Evolutionary conservation across 2,888 invertebrate species (phyloP).

Genomic region (Andrena fulva): DNA sequence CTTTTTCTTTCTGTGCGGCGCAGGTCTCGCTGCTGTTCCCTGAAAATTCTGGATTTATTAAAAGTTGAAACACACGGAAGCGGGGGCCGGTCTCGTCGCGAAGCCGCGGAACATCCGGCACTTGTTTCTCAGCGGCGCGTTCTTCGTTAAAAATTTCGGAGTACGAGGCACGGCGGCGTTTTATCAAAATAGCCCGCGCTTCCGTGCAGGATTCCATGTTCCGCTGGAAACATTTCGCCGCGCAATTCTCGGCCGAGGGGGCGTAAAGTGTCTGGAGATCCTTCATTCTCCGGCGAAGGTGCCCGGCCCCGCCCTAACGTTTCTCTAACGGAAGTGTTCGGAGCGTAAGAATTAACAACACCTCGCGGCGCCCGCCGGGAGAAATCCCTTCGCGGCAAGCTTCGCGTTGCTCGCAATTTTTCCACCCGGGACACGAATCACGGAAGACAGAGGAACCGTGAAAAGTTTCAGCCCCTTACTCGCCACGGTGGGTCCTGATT

Average conservation of each 20-base stretch:
- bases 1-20: conserved; percentile 5
- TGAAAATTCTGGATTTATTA: conserved; percentile 35
- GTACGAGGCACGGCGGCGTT: neutral
- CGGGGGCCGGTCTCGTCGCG: neutral
- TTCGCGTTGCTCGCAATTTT: neutral
- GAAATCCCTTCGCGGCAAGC: conserved; percentile 6
- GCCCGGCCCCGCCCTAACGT: neutral
- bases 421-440: neutral
- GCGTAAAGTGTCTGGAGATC: neutral
- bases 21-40: neutral
- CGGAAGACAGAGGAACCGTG: conserved; percentile 2
- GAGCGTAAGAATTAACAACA: conserved; percentile 19
- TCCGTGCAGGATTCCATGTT: neutral
- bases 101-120: neutral
- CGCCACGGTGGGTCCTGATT: neutral
- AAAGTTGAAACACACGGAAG: conserved; percentile 15
- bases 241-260: conserved; percentile 8
- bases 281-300: neutral
- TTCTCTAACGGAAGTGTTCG: neutral
- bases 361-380: neutral
- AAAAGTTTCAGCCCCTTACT: conserved; percentile 3
- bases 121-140: neutral
- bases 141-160: conserved; percentile 6
- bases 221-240: neutral
- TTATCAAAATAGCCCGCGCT: conserved; percentile 1